Conservation (phyloP, 2,888 invertebrate genomes). For the Brassicogethes aeneus region DNA sequence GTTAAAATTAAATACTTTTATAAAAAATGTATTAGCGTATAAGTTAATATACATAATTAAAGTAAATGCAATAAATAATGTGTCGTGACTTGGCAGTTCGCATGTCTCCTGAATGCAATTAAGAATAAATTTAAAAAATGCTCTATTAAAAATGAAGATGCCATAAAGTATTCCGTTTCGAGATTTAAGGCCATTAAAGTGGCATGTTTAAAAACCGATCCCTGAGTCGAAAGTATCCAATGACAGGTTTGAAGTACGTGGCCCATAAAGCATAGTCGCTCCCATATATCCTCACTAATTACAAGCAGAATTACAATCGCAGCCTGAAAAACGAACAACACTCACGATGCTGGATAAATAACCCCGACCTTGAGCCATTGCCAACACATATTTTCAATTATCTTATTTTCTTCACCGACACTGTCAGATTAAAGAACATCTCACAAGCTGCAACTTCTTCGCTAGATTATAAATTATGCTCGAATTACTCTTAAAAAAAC, state of each 20-base stretch:
- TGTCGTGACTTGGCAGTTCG: too few species aligned
- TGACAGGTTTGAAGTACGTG: conserved; percentile 23
- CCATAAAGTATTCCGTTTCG: not conserved
- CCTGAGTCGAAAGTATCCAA: conserved; percentile 22
- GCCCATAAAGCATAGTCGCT: conserved; percentile 25
- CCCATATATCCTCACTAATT: conserved; percentile 34
- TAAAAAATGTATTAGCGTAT: too few species aligned
- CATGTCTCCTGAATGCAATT: too few species aligned
- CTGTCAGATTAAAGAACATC: conserved; percentile 40
- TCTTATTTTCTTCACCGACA: conserved; percentile 38
- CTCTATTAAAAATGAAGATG: not conserved
- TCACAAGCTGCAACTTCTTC: conserved; percentile 33
- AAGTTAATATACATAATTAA: too few species aligned
- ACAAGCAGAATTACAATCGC: conserved; percentile 29
- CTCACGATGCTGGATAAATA: not conserved
- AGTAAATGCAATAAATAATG: too few species aligned
- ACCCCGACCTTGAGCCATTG: conserved; percentile 38
- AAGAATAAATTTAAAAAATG: too few species aligned
- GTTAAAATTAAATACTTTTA: too few species aligned
- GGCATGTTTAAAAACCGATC: conserved; percentile 13
- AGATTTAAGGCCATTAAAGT: conserved; percentile 10
- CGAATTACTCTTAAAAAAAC: conserved; percentile 23
- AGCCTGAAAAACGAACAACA: conserved; percentile 11
- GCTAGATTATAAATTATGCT: conserved; percentile 31
- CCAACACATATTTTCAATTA: conserved; percentile 41